These are phyloP conservation scores for Arctocebus calabarensis DNA, from an alignment of 2,797 vertebrate species.

Conservation along the genomic window DNA sequence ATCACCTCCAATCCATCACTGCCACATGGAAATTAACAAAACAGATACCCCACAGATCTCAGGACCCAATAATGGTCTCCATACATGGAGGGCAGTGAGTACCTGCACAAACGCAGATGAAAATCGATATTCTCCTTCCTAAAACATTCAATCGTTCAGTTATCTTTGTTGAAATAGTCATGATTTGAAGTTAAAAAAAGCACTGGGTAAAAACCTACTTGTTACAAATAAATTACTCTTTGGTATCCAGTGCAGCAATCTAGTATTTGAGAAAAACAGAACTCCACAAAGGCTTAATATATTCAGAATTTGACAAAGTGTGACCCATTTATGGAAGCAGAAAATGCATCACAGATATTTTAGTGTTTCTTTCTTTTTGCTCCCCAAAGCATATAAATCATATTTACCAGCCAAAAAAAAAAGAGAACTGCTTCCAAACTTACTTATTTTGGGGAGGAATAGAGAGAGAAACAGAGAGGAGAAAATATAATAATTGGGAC, in stretches of 20 bases:
- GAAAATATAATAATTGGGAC: neutral
- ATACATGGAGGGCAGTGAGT: neutral
- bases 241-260: constrained; percentile 54
- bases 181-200: constrained; percentile 51
- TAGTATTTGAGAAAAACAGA: constrained; percentile 69
- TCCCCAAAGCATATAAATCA: constrained; percentile 67
- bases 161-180: neutral
- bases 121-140: constrained; percentile 9
- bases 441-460: constrained; percentile 22
- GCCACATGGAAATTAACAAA: constrained; percentile 61
- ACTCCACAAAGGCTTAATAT: constrained; percentile 66
- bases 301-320: constrained; percentile 74
- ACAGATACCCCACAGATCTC: neutral
- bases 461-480: neutral
- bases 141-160: constrained; percentile 54
- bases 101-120: neutral
- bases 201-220: constrained; percentile 39
- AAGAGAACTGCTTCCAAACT: constrained; percentile 28
- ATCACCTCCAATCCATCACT: constrained; percentile 28
- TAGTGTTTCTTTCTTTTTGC: neutral
- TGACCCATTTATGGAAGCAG: constrained; percentile 75
- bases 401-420: constrained; percentile 63
- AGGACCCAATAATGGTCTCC: neutral
- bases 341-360: constrained; percentile 63
- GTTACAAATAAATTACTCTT: constrained; percentile 71